These are phyloP conservation scores for Triplophysa yarkandensis DNA, from an alignment of 2,797 vertebrate species.

Conservation along the genomic window DNA sequence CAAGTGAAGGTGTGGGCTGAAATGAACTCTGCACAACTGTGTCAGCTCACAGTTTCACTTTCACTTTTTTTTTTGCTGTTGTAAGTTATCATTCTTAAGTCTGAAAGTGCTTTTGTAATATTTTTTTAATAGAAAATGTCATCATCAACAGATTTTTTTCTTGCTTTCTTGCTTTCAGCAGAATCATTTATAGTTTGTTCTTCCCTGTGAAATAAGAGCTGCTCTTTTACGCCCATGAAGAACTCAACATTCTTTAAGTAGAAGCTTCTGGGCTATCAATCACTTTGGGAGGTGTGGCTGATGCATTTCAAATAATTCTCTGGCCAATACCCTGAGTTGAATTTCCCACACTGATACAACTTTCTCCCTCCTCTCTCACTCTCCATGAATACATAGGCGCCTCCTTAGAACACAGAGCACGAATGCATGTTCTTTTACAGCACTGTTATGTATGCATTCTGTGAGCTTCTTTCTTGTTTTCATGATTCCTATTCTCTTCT, in stretches of 20 bases:
- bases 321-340: constrained; percentile 35
- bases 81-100: constrained; percentile 20
- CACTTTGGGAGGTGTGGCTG: constrained; percentile 38
- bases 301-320: constrained; percentile 47
- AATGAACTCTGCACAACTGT: too few species aligned
- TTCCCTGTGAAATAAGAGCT: constrained; percentile 31
- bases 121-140: constrained; percentile 22
- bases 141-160: neutral
- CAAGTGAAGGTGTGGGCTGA: too few species aligned
- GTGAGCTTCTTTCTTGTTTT: neutral
- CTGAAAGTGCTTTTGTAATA: constrained; percentile 9
- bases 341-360: constrained; percentile 35
- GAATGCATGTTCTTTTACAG: neutral
- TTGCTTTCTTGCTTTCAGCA: constrained; percentile 28
- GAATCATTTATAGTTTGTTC: constrained; percentile 29
- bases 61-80: constrained; percentile 17
- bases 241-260: constrained; percentile 33
- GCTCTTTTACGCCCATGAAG: constrained; percentile 23
- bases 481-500: constrained; percentile 12
- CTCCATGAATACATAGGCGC: constrained; percentile 43
- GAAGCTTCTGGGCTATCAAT: constrained; percentile 43
- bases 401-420: constrained; percentile 10
- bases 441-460: neutral
- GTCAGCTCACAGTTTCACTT: too few species aligned
- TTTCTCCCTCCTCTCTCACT: constrained; percentile 20